A percentile compares a stretch with the other conserved stretches of the same genome.
These are phyloP conservation scores for honey bee (Apis mellifera) DNA, from an alignment of 1,140 invertebrate genomes.

Conservation along the genomic window DNA sequence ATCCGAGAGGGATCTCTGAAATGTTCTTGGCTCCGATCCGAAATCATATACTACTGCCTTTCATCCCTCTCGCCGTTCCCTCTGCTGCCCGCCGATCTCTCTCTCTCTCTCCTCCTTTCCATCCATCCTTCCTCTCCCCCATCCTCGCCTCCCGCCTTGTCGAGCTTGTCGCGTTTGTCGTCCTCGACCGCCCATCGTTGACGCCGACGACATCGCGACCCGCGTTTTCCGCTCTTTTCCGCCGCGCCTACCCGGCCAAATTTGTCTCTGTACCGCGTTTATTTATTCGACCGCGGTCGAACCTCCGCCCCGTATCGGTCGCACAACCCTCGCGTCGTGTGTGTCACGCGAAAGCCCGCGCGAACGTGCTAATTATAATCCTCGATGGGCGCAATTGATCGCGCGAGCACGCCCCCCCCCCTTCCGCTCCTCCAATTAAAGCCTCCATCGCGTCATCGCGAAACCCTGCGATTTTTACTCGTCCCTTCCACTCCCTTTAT, in stretches of 20 bases:
- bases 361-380: constrained; percentile 24
- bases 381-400: constrained; percentile 13
- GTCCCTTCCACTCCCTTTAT: not conserved
- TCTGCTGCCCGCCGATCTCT: constrained; percentile 5
- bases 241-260: not conserved
- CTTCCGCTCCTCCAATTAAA: constrained; percentile 15
- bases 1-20: constrained; percentile 74
- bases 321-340: not conserved
- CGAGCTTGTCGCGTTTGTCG: constrained; percentile 31
- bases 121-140: not conserved
- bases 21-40: constrained; percentile 77
- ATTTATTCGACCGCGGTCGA: not conserved
- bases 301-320: not conserved
- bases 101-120: not conserved
- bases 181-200: constrained; percentile 35
- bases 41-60: constrained; percentile 74
- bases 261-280: constrained; percentile 8
- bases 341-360: not conserved
- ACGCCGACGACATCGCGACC: constrained; percentile 40
- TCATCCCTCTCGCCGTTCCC: constrained; percentile 47
- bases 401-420: not conserved
- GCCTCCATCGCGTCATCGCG: constrained; percentile 7
- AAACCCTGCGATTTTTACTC: constrained; percentile 14
- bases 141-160: not conserved
- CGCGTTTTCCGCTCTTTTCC: constrained; percentile 25